These are phyloP conservation scores for Drosophila baimaii DNA, from an alignment of 1,140 invertebrate genomes.

Conservation along the genomic window DNA sequence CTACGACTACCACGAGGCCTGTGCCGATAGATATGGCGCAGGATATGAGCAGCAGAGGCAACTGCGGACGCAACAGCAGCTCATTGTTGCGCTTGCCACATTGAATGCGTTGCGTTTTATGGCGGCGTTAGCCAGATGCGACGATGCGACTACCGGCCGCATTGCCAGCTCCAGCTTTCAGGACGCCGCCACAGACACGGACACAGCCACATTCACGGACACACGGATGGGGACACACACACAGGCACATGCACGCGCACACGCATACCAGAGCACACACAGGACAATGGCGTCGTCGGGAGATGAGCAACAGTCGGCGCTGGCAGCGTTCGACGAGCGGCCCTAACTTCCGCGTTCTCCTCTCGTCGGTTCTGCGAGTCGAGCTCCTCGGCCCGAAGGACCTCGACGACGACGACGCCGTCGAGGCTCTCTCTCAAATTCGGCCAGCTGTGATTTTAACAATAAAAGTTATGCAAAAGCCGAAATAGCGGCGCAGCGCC, in stretches of 20 bases:
- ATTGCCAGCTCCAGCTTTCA: constrained; percentile 65
- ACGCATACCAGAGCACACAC: constrained; percentile 27
- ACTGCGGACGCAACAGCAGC: constrained; percentile 53
- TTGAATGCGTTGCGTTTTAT: constrained; percentile 82
- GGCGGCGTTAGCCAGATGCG: constrained; percentile 79
- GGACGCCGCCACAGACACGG: constrained; percentile 27
- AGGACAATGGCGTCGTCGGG: constrained; percentile 49
- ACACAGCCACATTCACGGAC: constrained; percentile 28
- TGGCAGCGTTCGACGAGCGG: constrained; percentile 15
- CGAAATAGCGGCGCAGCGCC: constrained; percentile 61
- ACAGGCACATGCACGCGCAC: constrained; percentile 1
- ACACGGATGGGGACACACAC: constrained; percentile 22
- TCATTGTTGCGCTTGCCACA: constrained; percentile 83
- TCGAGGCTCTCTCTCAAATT: constrained; percentile 32
- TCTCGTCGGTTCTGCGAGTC: constrained; percentile 35
- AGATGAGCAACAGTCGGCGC: constrained; percentile 77
- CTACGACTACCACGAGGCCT: constrained; percentile 19
- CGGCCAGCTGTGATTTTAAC: constrained; percentile 63
- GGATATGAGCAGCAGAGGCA: constrained; percentile 37
- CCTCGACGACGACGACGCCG: constrained; percentile 30
- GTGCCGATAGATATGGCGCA: constrained; percentile 18
- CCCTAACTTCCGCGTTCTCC: constrained; percentile 37
- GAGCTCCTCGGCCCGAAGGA: not conserved
- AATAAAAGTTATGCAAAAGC: constrained; percentile 81
- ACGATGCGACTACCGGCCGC: constrained; percentile 82